phyloP scores from a whole-genome alignment of 2,797 vertebrate genomes.

The Sphaeramia orbicularis region DNA sequence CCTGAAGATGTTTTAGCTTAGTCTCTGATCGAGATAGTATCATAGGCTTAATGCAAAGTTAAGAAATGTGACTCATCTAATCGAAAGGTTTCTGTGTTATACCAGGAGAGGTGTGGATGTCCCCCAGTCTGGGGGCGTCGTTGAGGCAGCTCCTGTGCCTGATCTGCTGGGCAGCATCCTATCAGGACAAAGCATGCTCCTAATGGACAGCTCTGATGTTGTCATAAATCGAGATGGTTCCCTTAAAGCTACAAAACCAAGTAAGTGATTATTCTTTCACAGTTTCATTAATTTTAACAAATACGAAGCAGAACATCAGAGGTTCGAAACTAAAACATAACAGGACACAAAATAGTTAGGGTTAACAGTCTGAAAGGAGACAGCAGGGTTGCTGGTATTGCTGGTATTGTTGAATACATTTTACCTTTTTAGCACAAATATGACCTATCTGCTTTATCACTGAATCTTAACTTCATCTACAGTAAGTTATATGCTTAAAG shows the following conservation, averaged over 20 bases:
- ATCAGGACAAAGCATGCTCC: conserved; percentile 92
- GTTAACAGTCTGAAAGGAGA: too few species aligned
- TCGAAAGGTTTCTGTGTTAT: conserved; percentile 35
- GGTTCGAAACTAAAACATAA: too few species aligned
- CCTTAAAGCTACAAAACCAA: conserved; percentile 87
- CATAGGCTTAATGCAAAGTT: conserved; percentile 1
- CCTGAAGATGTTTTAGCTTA: not conserved
- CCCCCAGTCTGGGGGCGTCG: conserved; percentile 75
- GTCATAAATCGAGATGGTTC: conserved; percentile 96
- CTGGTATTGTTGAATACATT: too few species aligned
- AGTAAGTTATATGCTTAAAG: not conserved
- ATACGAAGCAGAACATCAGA: too few species aligned
- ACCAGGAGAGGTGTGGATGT: conserved; percentile 68
- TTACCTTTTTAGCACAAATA: too few species aligned
- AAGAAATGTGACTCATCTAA: conserved; percentile 5
- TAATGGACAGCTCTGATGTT: conserved; percentile 94
- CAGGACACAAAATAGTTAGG: too few species aligned
- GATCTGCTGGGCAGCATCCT: conserved; percentile 97
- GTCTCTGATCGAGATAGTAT: not conserved
- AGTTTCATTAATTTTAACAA: not conserved
- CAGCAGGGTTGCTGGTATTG: too few species aligned
- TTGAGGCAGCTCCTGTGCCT: conserved; percentile 88
- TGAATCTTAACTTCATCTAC: too few species aligned
- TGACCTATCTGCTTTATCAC: too few species aligned
- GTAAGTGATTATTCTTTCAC: conserved; percentile 74